Base-by-base conservation (phyloP, 2,888 invertebrate genomes). In the Teinopalpus imperialis region DNA sequence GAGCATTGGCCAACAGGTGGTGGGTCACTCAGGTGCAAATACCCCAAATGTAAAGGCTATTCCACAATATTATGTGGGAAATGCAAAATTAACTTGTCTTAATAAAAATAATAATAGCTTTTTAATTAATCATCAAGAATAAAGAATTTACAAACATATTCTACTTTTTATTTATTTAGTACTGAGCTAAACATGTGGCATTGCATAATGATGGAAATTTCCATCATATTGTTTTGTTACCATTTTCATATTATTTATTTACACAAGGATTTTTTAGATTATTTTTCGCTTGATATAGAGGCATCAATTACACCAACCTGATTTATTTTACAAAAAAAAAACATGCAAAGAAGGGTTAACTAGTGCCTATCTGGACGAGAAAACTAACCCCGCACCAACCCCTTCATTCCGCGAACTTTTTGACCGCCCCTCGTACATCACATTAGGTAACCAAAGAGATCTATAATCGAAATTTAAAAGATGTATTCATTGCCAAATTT, bases 1-100 rank as follows among this genome's bases (percentile, higher is more conserved):
- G 66, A 66, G 54, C 66, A 70, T 66, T 70, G 66, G 67, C 65
- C 64, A 65, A 61, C 42, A 67, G 63, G 66, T 53, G 66, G 65
- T 62, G 61, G 62, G 56, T 63, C 63, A 62, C 63, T 66, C 54
- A 56, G 61, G 58, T 66, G 67, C 61, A 67, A 70, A 66, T 66
- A 27, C 56, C 66, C 63, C 24, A 62, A 69, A 65, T 66, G 64
- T 49, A 69, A 66, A 62, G 66, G 63, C 40, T 66, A 67, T 64
- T 66, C 63, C 51, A 69, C 66, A 66, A 66, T 66, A 40, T 59
- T 57, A 24, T 67, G 62, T 54, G 58, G 0, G 56, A 66, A 16
- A 16, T 16, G 16, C 4, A 4, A 4, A 2, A 4, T 16, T 4
- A 63, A 64, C 63, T 63, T 63, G 48, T 56, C 60, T 57, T n/a